Percentiles rank a stretch among this genome's conserved stretches.
Conservation (phyloP, 2,888 invertebrate species). For the Rhorus exstirpatorius region DNA sequence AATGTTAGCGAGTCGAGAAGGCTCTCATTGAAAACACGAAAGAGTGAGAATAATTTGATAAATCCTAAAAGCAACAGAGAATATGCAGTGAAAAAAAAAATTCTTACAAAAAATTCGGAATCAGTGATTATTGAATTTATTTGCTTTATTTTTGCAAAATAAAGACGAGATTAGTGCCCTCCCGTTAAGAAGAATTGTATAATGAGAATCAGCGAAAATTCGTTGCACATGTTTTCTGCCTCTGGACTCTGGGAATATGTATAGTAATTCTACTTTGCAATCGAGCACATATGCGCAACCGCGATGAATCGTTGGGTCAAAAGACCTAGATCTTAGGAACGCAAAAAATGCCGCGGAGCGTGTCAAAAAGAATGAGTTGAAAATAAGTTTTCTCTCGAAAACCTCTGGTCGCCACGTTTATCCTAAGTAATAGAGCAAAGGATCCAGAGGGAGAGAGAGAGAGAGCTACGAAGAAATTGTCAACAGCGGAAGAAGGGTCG, state of each 20-base stretch:
- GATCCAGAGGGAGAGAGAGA: not conserved
- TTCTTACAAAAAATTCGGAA: too few species aligned
- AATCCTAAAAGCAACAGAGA: too few species aligned
- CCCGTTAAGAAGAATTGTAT: too few species aligned
- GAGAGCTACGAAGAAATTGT: not conserved
- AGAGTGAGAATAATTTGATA: not conserved
- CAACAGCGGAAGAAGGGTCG: not conserved
- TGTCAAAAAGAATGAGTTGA: constrained; percentile 4
- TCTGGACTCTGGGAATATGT: too few species aligned
- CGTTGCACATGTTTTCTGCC: too few species aligned
- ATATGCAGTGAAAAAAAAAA: not conserved
- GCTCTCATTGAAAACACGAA: not conserved
- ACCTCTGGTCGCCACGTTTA: constrained; percentile 42
- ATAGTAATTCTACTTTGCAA: too few species aligned
- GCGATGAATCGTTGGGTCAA: too few species aligned
- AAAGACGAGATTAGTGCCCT: not conserved
- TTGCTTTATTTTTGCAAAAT: too few species aligned
- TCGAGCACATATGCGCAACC: too few species aligned
- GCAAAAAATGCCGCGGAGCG: not conserved
- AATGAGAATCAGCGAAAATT: too few species aligned
- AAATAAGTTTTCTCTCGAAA: not conserved
- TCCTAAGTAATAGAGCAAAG: not conserved
- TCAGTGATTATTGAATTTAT: too few species aligned
- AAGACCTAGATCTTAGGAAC: too few species aligned
- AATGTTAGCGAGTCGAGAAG: not conserved